A percentile compares a stretch with the other conserved stretches of the same genome.
Evolutionary conservation across 2,888 invertebrate species (phyloP).

Genomic region (Scaptomyza polygonia): DNA sequence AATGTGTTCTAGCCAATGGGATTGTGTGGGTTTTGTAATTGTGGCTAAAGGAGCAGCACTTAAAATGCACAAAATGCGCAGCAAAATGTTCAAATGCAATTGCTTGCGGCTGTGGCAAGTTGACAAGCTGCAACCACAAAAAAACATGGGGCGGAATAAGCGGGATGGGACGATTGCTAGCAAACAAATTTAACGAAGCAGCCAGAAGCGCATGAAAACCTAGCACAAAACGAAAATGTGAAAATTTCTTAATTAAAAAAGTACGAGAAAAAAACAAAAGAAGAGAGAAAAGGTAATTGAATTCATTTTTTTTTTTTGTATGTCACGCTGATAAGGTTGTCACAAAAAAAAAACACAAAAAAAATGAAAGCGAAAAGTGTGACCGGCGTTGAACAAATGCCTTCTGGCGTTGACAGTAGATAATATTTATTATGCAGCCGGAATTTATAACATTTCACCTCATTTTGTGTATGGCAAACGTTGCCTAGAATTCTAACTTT

Average conservation of each 20-base stretch:
- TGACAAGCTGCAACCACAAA: slow-evolving; percentile 41
- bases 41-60: slow-evolving; percentile 38
- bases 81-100: slow-evolving; percentile 58
- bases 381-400: background rate
- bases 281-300: slow-evolving; percentile 23
- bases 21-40: slow-evolving; percentile 26
- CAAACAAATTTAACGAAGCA: slow-evolving; percentile 5
- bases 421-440: background rate
- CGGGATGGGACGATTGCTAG: background rate
- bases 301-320: slow-evolving; percentile 29
- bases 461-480: background rate
- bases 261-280: background rate
- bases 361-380: background rate
- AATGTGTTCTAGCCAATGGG: slow-evolving; percentile 1
- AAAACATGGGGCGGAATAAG: background rate
- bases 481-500: background rate
- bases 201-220: background rate
- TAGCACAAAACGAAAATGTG: slow-evolving; percentile 4
- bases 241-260: slow-evolving; percentile 10
- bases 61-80: slow-evolving; percentile 37
- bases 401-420: background rate
- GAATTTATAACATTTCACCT: background rate
- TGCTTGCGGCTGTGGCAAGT: slow-evolving; percentile 42
- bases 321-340: slow-evolving; percentile 7
- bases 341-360: background rate